A percentile compares a stretch with the other conserved stretches of the same genome.
phyloP scores from a whole-genome alignment of 2,113 vertebrate genomes.

The Opisthocomus hoazin region DNA sequence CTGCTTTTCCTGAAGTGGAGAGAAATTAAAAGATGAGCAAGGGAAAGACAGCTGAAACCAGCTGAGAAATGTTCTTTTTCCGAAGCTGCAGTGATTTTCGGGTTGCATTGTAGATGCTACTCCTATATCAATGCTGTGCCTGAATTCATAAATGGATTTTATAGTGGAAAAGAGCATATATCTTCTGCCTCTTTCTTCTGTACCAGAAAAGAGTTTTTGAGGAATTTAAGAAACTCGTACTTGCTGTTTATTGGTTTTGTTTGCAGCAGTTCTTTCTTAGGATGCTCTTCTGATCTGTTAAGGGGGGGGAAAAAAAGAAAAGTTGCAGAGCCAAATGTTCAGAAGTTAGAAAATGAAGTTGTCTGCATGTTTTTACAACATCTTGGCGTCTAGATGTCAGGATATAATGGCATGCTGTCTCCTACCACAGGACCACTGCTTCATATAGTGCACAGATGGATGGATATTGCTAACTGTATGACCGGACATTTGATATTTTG shows the following conservation, averaged over 20 bases:
- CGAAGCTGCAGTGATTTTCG: background rate
- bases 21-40: background rate
- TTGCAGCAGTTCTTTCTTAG: background rate
- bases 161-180: background rate
- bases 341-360: constrained; percentile 16
- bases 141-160: background rate
- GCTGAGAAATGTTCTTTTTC: background rate
- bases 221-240: background rate
- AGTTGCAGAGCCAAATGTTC: background rate
- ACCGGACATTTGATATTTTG: constrained; percentile 36
- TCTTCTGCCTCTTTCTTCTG: background rate
- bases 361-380: background rate
- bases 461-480: constrained; percentile 15
- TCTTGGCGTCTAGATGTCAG: background rate
- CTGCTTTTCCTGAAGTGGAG: background rate
- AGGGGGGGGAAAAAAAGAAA: background rate
- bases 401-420: constrained; percentile 11
- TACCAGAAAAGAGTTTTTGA: background rate
- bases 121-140: background rate
- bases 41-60: background rate
- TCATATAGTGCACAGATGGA: constrained; percentile 1
- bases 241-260: background rate
- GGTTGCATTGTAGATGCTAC: background rate
- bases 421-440: constrained; percentile 1
- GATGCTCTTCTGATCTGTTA: background rate